Evolutionary conservation across 2,797 vertebrate species (phyloP), one percentile per base, ranked within the genome.

Genomic region (Pogonophryne albipinna): DNA sequence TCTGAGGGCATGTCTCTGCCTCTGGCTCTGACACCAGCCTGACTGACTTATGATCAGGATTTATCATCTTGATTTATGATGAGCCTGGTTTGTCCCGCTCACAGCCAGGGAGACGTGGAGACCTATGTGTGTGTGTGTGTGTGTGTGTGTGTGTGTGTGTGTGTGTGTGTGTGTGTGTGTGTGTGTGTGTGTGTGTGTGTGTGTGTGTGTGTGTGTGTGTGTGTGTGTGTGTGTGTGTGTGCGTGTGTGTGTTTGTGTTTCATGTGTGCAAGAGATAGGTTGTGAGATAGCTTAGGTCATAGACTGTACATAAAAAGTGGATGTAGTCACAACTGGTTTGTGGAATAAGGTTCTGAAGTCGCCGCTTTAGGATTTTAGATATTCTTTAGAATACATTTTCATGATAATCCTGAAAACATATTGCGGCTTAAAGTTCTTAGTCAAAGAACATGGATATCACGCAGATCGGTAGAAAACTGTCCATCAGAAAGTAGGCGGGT

Each of bases 1-100:
- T 89, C 90, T 83, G 83, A 87, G 88, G 90, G 76, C 90, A 90
- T 78, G 85, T 90, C 88, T 87, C 83, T 60, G 60, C 81, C 89
- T 85, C 92, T 88, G 85, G 57, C 83, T 89, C 80, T 89, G 85
- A 92, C 88, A 91, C 73, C 79, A 77, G 87, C 85, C 86, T 91
- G 91, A 92, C 89, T 92, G 90, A 94, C 89, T 91, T 87, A 90
- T 90, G 87, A 91, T 92, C 90, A 84, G 85, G 89, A 90, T 92
- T 92, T 75, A 94, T 91, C 88, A 85, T 89, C 76, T 89, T 93
- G 92, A 92, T 93, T 93, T 90, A 93, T 90, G 89, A 89, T 78
- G 85, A 82, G 76, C 69, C 80, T 49, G 76, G 78, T 87, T 74
- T 77, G 69, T 86, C 82, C 77, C 77, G 73, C 74, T 82, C 66